phyloP scores from a whole-genome alignment of 2,113 vertebrate genomes.

The Macroglossus sobrinus region DNA sequence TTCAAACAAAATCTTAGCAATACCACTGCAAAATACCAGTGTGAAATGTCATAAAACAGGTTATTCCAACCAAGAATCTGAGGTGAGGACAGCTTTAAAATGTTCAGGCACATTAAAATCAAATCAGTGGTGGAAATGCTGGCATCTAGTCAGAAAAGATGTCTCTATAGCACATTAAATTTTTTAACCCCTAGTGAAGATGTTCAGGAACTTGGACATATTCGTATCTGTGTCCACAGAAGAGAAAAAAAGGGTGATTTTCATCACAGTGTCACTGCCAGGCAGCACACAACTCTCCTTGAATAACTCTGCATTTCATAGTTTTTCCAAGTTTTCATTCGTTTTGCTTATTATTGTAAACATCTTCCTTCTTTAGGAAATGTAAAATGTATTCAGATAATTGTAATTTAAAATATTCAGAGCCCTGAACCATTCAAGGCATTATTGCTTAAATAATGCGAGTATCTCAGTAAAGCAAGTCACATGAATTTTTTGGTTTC shows the following conservation, averaged over 20 bases:
- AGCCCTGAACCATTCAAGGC: not conserved
- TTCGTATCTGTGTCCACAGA: not conserved
- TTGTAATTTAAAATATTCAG: conserved; percentile 48
- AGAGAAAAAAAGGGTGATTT: not conserved
- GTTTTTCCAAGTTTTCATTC: not conserved
- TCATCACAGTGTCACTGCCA: not conserved
- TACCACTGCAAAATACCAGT: not conserved
- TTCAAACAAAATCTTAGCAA: conserved; percentile 58
- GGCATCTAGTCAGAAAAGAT: conserved; percentile 13
- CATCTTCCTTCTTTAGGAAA: conserved; percentile 29
- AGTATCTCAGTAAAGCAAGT: not conserved
- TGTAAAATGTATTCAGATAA: conserved; percentile 34
- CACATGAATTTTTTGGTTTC: not conserved
- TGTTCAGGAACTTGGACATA: not conserved
- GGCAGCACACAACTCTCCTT: not conserved
- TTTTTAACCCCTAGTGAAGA: not conserved
- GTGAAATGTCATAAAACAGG: conserved; percentile 16
- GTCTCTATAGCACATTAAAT: not conserved
- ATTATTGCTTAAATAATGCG: conserved; percentile 28
- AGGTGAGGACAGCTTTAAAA: conserved; percentile 35
- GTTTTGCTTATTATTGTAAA: conserved; percentile 24
- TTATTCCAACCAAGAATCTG: conserved; percentile 20
- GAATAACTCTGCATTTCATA: not conserved
- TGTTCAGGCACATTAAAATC: conserved; percentile 59
- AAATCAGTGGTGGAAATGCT: conserved; percentile 38